Evolutionary conservation across 2,797 vertebrate species (phyloP).

Genomic region (Coregonus suidteri): DNA sequence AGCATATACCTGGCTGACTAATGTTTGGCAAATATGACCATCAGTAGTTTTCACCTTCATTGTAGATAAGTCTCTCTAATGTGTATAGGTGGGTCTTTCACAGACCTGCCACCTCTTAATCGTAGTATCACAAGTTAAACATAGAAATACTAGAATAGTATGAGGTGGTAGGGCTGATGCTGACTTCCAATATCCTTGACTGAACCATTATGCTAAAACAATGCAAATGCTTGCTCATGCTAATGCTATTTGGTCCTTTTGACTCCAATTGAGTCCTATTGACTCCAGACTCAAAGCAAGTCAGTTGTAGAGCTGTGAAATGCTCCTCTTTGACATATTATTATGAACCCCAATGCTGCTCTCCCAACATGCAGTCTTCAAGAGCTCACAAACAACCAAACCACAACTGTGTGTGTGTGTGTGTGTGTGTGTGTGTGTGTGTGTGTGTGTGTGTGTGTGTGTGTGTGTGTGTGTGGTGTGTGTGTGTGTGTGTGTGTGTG

Average conservation of each 20-base stretch:
- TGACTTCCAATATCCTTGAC: constrained; percentile 58
- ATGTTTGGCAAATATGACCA: constrained; percentile 77
- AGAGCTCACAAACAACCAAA: constrained; percentile 21
- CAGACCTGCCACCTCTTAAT: constrained; percentile 8
- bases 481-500: not conserved
- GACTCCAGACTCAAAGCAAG: constrained; percentile 59
- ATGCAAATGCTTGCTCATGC: constrained; percentile 57
- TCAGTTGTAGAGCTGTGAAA: constrained; percentile 69
- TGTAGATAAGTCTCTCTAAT: not conserved
- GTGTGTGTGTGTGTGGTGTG: not conserved
- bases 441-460: not conserved
- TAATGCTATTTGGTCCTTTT: constrained; percentile 36
- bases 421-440: not conserved
- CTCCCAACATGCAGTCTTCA: constrained; percentile 64
- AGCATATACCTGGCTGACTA: constrained; percentile 59
- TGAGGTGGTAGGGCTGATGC: constrained; percentile 38
- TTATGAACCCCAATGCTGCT: constrained; percentile 34
- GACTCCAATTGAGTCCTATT: constrained; percentile 46
- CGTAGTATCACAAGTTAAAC: not conserved
- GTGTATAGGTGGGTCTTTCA: constrained; percentile 16
- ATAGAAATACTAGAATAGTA: not conserved
- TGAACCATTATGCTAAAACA: constrained; percentile 48
- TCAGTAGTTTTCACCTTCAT: constrained; percentile 45
- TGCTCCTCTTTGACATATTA: constrained; percentile 64
- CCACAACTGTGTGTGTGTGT: not conserved